phyloP scores from a whole-genome alignment of 2,797 vertebrate genomes.

The Sphenopsis melanotis region DNA sequence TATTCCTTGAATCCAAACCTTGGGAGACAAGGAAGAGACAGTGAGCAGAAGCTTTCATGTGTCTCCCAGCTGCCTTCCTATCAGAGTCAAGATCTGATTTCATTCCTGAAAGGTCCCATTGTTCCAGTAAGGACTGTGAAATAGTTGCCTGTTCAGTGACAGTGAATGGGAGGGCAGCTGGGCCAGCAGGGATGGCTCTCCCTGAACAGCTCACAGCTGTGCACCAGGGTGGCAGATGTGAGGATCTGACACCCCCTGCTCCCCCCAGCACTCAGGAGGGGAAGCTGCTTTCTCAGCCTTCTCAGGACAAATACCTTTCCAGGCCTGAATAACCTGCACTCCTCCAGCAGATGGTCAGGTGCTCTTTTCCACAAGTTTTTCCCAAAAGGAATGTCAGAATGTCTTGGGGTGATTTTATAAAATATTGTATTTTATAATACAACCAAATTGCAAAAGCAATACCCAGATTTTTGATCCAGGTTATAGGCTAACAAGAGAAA shows the following conservation, averaged over 20 bases:
- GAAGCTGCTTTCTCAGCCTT: constrained; percentile 24
- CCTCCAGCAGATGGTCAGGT: neutral
- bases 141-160: constrained; percentile 63
- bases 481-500: neutral
- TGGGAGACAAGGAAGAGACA: constrained; percentile 39
- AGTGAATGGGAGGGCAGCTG: constrained; percentile 71
- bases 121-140: constrained; percentile 62
- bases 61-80: constrained; percentile 64
- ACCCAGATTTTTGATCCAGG: neutral
- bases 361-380: neutral
- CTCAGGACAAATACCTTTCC: neutral
- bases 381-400: neutral
- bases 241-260: neutral
- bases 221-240: constrained; percentile 16
- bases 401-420: neutral
- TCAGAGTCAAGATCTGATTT: constrained; percentile 63
- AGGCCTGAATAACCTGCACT: neutral
- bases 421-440: neutral
- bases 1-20: constrained; percentile 20
- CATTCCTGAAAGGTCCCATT: constrained; percentile 69
- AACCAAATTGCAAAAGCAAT: neutral
- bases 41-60: constrained; percentile 48
- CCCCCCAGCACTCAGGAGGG: neutral
- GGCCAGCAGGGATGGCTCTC: constrained; percentile 37
- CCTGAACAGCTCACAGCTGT: constrained; percentile 40